A percentile compares a stretch with the other conserved stretches of the same genome.
Evolutionary conservation across 2,888 invertebrate genomes (phyloP).

Genomic region (Germaria angustata): DNA sequence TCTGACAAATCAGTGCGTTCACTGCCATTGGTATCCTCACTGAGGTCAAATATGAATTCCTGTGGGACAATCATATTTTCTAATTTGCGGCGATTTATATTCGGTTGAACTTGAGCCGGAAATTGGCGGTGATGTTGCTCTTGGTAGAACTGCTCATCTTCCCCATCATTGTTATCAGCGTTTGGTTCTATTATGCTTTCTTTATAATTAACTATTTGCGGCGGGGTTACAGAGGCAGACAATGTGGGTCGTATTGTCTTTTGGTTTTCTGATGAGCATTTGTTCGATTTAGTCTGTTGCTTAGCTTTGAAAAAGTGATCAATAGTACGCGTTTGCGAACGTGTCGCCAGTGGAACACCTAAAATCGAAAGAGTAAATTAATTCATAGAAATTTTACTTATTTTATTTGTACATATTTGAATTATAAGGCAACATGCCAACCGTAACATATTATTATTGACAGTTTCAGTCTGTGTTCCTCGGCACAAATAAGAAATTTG

Average conservation of each 20-base stretch:
- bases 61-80: slow-evolving; percentile 54
- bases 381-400: not conserved
- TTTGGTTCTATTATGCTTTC: slow-evolving; percentile 24
- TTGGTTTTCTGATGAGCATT: slow-evolving; percentile 33
- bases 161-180: slow-evolving; percentile 32
- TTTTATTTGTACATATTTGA: not conserved
- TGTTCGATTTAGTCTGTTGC: slow-evolving; percentile 42
- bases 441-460: no score
- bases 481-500: no score
- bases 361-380: not conserved
- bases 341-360: slow-evolving; percentile 77
- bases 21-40: slow-evolving; percentile 68
- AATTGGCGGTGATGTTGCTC: slow-evolving; percentile 26
- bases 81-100: slow-evolving; percentile 40
- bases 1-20: slow-evolving; percentile 67
- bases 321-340: slow-evolving; percentile 77
- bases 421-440: no score
- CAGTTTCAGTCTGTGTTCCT: no score
- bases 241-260: slow-evolving; percentile 52
- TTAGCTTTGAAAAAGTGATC: slow-evolving; percentile 77
- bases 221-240: slow-evolving; percentile 61
- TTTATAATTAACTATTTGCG: slow-evolving; percentile 39
- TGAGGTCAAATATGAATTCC: slow-evolving; percentile 67
- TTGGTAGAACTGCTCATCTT: slow-evolving; percentile 49
- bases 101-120: slow-evolving; percentile 54